Evolutionary conservation across 2,888 invertebrate species (phyloP).

Genomic region (Caenorhabditis sinica): DNA sequence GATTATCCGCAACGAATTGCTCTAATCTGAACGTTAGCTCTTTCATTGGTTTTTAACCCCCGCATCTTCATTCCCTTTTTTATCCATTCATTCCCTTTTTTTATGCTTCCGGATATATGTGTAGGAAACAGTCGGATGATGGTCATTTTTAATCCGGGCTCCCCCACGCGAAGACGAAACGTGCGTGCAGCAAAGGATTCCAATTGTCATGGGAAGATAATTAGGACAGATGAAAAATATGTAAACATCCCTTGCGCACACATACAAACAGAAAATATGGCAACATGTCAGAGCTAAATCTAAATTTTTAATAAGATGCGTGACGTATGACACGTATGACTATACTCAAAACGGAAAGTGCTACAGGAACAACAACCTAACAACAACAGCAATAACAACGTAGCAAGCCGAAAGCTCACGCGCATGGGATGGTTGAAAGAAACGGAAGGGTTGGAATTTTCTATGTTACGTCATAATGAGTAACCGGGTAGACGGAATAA

Average conservation of each 20-base stretch:
- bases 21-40: constrained; percentile 17
- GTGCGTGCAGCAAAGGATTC: constrained; percentile 51
- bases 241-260: constrained; percentile 14
- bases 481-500: constrained; percentile 19
- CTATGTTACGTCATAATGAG: constrained; percentile 34
- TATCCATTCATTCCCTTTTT: constrained; percentile 1
- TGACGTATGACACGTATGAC: constrained; percentile 37
- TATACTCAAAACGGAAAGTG: constrained; percentile 26
- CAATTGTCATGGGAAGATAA: constrained; percentile 39
- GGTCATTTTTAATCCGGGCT: constrained; percentile 40
- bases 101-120: not conserved
- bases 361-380: constrained; percentile 40
- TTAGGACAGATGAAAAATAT: constrained; percentile 30
- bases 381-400: constrained; percentile 31
- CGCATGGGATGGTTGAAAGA: too few relatives aligned
- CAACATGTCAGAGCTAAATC: constrained; percentile 12
- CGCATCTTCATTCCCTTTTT: constrained; percentile 25
- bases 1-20: constrained; percentile 14
- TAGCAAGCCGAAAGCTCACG: too few relatives aligned
- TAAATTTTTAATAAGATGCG: constrained; percentile 47
- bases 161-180: constrained; percentile 11
- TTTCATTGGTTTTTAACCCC: constrained; percentile 40
- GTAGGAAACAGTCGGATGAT: constrained; percentile 38
- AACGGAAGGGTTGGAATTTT: constrained; percentile 20
- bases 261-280: constrained; percentile 13